Conservation (phyloP, 1,140 invertebrate genomes). For the Platorchestia sp. region DNA sequence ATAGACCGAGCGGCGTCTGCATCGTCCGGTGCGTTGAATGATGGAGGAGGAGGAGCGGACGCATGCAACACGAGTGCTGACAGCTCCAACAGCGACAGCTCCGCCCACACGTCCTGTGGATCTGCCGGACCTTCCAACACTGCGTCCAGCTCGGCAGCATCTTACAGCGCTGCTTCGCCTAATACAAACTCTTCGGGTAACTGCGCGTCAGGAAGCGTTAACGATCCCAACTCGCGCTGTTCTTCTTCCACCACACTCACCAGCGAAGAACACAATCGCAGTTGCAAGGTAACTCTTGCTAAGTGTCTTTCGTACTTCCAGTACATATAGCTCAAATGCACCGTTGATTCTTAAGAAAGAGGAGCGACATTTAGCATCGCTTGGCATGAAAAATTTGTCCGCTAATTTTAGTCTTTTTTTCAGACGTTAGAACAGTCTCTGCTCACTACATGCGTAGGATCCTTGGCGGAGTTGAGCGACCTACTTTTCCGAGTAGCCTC, state of each 20-base stretch:
- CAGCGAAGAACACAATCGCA: constrained; percentile 64
- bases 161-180: neutral
- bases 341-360: neutral
- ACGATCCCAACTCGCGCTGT: constrained; percentile 61
- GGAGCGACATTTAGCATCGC: neutral
- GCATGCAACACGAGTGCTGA: constrained; percentile 69
- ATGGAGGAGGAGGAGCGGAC: constrained; percentile 45
- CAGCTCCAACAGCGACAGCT: constrained; percentile 22
- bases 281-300: constrained; percentile 61
- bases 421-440: constrained; percentile 79
- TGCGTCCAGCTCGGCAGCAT: neutral
- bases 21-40: neutral
- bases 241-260: constrained; percentile 64
- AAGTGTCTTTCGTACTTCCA: neutral
- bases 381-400: neutral
- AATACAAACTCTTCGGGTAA: neutral
- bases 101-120: neutral
- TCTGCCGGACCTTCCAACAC: neutral
- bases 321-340: neutral
- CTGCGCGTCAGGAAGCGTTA: constrained; percentile 27
- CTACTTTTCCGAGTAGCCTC: constrained; percentile 77
- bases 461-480: constrained; percentile 82
- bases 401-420: neutral
- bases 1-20: constrained; percentile 70
- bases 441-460: constrained; percentile 89